Evolutionary conservation across 2,888 invertebrate genomes (phyloP), one percentile per base, ranked within the genome.

Genomic region (Drosophila mercatorum): DNA sequence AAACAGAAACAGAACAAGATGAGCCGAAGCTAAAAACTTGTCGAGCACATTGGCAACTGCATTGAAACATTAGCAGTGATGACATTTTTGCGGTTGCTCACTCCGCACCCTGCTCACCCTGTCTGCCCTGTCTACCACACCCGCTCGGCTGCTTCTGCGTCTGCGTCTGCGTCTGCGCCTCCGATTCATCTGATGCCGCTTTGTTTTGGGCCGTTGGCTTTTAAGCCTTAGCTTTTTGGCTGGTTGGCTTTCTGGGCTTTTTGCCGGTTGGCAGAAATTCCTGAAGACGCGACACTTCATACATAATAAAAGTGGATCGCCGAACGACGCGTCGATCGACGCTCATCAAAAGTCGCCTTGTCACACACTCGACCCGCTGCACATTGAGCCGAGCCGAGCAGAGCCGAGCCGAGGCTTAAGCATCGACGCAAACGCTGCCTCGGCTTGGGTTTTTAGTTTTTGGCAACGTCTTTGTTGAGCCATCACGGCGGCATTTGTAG

Each of bases 51-150:
- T 69, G 86, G 69, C 71, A 78, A 86, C 78, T 88, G 85, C 91
- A 90, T 90, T 91, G 90, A 91, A 91, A 89, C 89, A 88, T 88
- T 89, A 91, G 90, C 91, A 90, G 89, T 91, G 91, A 91, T 91
- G 91, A 91, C 91, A 91, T 91, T 91, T 91, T 86, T 91, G 91
- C 86, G 91, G 91, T 91, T 79, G 68, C 43, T 58, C 46, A 14
- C 41, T 31, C 38, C 38, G 11, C 49, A 40, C 46, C 46, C n/a
- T n/a, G n/a, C 43, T 14, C 10, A 7, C 22, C 22, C 36, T 14
- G 1, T 53, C 38, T 38, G 10, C 38, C 17, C 11, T 11, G 56
- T 60, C 60, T 53, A 64, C 75, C 75, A 28, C 76, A 52, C 46
- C 31, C 59, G 51, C 40, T 46, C 36, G 36, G 12, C 57, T 14